Evolutionary conservation across 2,797 vertebrate genomes (phyloP).

Genomic region (Arctocebus calabarensis): DNA sequence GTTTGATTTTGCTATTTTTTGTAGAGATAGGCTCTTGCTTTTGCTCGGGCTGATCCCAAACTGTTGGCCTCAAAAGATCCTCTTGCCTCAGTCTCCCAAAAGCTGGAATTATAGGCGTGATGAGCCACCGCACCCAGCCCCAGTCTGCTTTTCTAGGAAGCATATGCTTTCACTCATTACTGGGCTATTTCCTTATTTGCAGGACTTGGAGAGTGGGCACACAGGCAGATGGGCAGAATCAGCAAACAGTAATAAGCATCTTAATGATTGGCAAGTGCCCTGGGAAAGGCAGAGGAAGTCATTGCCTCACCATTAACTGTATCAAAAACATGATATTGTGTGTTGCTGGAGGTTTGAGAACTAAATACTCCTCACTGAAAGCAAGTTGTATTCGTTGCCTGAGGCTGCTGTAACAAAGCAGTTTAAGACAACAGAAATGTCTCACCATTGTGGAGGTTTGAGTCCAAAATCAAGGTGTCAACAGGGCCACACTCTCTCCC

Average conservation of each 20-base stretch:
- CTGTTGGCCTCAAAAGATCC: no score
- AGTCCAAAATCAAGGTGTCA: neutral
- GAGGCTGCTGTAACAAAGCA: neutral
- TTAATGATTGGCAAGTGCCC: neutral
- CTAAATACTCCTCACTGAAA: neutral
- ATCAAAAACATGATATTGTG: neutral
- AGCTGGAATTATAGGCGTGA: no score
- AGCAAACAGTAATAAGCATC: rapidly evolving
- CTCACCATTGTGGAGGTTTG: neutral
- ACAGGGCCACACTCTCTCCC: neutral
- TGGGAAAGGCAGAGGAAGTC: neutral
- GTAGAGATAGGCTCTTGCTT: no score
- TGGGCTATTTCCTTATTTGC: neutral
- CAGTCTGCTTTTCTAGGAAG: neutral
- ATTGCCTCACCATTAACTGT: neutral
- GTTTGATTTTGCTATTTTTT: no score
- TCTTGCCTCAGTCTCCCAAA: no score
- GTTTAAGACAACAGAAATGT: neutral
- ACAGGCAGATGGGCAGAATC: neutral
- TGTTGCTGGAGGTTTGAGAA: neutral
- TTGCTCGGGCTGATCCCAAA: no score
- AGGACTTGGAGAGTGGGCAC: neutral
- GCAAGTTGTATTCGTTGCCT: neutral
- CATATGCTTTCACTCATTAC: neutral
- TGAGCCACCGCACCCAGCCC: no score